Evolutionary conservation across 2,113 vertebrate genomes (phyloP), one percentile per base, ranked within the genome.

Genomic region (Pseudorectes ferrugineus): DNA sequence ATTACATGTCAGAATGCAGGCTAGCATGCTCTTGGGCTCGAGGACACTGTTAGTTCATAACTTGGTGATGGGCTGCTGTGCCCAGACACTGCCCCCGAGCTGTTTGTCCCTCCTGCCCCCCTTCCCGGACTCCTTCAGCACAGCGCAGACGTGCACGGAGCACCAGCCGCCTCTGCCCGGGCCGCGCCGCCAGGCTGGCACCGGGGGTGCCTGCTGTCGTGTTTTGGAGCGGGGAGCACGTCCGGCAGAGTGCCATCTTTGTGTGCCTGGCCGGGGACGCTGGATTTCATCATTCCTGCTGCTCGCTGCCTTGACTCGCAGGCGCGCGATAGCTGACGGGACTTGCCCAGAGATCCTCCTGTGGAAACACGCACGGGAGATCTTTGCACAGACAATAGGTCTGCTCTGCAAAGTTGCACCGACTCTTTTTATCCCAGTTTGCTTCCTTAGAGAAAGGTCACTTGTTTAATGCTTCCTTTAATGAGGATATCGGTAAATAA

Each of bases 291-390:
- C 92, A 81, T 66, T 68, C 83, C 79, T 92, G 65, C 85, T 5
- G 70, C 73, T 85, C 4, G 3, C 88, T 92, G 94, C 85, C 95
- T 38, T 25, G 88, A 93, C 93, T 94, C 3, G 90, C 93, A 35
- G 86, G 55, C 11, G 2, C 1, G 2, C 7, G 0, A 45, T 14
- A 38, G 79, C 92, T 90, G 96, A 95, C 3, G 1, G 85, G 88
- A 63, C 96, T 95, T 94, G 95, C 94, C 92, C 67, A 0, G 75
- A 43, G 79, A 93, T 70, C n/a, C 57, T 95, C 88, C 78, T 97
- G 95, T 93, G 88, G 86, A 33, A 91, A 94, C 94, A 92, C 0
- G 77, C 73, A 54, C 3, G 0, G 28, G 63, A 89, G 89, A 82
- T 88, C 89, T 76, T 40, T 35, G 89, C 73, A 40, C 48, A 92